Evolutionary conservation across 2,888 invertebrate species (phyloP).

Genomic region (Prosopocoilus inquinatus): DNA sequence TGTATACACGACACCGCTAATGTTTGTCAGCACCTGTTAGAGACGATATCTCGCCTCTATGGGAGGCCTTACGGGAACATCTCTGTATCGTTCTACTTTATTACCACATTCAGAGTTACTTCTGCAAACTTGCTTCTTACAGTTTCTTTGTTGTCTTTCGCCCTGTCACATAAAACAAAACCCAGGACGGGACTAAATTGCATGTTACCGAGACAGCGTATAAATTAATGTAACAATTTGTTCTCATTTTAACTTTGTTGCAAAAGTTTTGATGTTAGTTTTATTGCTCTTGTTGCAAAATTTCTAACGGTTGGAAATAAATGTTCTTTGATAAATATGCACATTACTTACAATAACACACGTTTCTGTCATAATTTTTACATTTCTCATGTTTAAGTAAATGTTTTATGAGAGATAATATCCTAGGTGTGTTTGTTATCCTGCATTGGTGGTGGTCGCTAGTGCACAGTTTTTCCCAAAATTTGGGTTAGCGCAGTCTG

Average conservation of each 20-base stretch:
- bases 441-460: no score
- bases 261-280: conserved; percentile 12
- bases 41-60: neutral
- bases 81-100: neutral
- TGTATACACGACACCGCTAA: conserved; percentile 7
- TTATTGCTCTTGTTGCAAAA: conserved; percentile 14
- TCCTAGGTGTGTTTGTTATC: no score
- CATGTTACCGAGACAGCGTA: conserved; percentile 29
- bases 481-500: no score
- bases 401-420: no score
- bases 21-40: conserved; percentile 1
- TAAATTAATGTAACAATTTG: conserved; percentile 36
- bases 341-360: no score
- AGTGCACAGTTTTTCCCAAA: no score
- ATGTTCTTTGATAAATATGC: no score
- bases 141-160: conserved; percentile 31
- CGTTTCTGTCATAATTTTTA: no score
- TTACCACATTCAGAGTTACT: conserved; percentile 8
- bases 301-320: no score
- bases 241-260: conserved; percentile 27
- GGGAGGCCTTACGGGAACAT: neutral
- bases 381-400: no score
- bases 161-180: conserved; percentile 33
- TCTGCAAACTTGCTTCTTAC: conserved; percentile 23
- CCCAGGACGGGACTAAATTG: conserved; percentile 29